Conservation (phyloP, 2,113 vertebrate species). For the Elachura formosa region DNA sequence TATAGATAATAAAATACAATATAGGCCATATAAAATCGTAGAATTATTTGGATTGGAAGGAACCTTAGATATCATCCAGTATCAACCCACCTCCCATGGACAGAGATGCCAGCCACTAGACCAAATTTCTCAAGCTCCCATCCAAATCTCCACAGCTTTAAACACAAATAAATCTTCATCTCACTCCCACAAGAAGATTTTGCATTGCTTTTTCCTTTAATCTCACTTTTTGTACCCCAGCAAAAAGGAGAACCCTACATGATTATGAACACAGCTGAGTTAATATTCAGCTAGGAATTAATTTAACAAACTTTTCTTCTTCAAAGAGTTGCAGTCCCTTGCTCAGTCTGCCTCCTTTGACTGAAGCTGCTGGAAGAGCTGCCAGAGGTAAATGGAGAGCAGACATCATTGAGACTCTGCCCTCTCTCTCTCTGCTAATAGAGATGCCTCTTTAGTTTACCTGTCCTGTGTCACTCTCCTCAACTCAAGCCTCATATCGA, state of each 20-base stretch:
- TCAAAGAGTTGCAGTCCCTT: neutral
- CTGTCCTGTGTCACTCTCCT: neutral
- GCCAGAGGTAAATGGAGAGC: neutral
- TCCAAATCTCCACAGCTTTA: neutral
- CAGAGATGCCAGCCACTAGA: neutral
- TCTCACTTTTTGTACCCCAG: neutral
- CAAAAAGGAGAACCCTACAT: neutral
- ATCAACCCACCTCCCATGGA: neutral
- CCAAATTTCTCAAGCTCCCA: neutral
- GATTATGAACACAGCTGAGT: neutral
- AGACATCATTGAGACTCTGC: neutral
- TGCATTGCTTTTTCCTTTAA: neutral
- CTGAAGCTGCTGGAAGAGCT: neutral
- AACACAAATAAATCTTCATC: neutral
- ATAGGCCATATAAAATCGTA: neutral
- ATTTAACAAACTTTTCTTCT: neutral
- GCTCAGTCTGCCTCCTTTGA: rapidly evolving
- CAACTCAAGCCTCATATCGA: neutral
- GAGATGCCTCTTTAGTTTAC: neutral
- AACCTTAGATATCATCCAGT: neutral
- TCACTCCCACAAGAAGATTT: neutral
- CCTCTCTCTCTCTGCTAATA: neutral
- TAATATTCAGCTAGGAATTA: neutral
- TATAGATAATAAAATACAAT: neutral
- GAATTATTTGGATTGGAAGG: neutral